Evolutionary conservation across 2,113 vertebrate genomes (phyloP), one percentile per base, ranked within the genome.

Genomic region (Ophthalmotilapia sp.): DNA sequence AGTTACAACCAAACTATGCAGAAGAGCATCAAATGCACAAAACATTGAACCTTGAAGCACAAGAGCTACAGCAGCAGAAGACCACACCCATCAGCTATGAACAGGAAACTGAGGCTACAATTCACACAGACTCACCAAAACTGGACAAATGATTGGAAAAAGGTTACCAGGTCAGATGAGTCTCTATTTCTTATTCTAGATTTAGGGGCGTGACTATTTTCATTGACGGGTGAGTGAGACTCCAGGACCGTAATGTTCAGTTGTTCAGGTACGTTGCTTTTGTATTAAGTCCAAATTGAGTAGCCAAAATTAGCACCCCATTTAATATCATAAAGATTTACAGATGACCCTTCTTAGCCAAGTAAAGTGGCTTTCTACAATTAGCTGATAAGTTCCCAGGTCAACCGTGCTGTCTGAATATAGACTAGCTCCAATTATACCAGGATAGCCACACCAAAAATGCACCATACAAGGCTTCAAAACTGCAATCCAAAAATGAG

Each of bases 221-320:
- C 40, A 47, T 2, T 47, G 2, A 70, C 5, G 0, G 65, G 0
- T 42, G 23, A 45, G 3, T 11, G 14, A 45, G 21, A 29, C 23
- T 47, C 13, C 56, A 47, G 38, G 21, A 73, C 68, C 6, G 8
- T 73, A 42, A 15, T 5, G 1, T 10, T 60, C 56, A 15, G 0
- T 73, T 40, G 36, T 23, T 45, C 65, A 73, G 38, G 2, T 26
- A 45, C 1, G 1, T 45, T 45, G 65, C 5, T 75, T 73, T 73
- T 47, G 0, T 29, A 29, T 75, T 29, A 75, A 29, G 9, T 9
- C 6, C 21, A 15, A 45, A 29, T 47, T 75, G 10, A 17, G 38
- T 29, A 47, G 40, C 68, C 68, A 2, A 73, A 29, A 45, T 75
- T 75, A 47, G 1, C 2, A 45, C 38, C 8, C 5, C 2, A 75